Percentiles rank a stretch among this genome's conserved stretches.
Conservation (phyloP, 2,797 vertebrate genomes). For the Lacerta bilineata region DNA sequence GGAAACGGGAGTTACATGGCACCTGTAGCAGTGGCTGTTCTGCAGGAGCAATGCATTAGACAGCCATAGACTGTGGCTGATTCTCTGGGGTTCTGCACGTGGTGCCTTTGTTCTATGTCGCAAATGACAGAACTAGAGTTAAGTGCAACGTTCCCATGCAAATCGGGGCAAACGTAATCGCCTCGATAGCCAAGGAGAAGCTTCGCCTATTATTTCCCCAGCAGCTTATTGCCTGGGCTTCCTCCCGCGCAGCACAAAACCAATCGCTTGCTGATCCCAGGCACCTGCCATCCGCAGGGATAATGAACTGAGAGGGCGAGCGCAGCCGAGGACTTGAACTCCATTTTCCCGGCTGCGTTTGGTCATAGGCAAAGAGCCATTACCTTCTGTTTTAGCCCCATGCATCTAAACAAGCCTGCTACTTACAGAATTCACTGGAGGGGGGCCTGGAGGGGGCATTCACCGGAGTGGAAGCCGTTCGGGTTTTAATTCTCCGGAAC, state of each 20-base stretch:
- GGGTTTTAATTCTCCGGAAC: slow-evolving; percentile 98
- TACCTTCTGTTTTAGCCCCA: slow-evolving; percentile 34
- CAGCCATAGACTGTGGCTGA: not conserved
- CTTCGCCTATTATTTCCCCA: slow-evolving; percentile 17
- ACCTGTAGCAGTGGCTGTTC: too few relatives aligned
- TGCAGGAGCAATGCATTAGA: too few relatives aligned
- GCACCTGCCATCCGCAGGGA: slow-evolving; percentile 29
- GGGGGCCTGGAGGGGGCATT: slow-evolving; percentile 97
- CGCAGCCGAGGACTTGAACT: slow-evolving; percentile 39
- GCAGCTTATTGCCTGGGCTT: not conserved
- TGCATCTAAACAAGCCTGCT: slow-evolving; percentile 46
- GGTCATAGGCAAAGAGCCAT: slow-evolving; percentile 3
- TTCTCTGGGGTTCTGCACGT: too few relatives aligned
- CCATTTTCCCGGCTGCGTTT: slow-evolving; percentile 43
- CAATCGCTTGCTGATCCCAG: slow-evolving; percentile 56
- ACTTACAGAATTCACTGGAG: slow-evolving; percentile 98
- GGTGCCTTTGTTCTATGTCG: not conserved
- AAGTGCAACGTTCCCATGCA: slow-evolving; percentile 6
- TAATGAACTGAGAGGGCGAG: not conserved
- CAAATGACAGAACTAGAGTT: not conserved
- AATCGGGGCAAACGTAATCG: not conserved
- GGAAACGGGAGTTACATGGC: too few relatives aligned
- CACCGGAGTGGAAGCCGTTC: slow-evolving; percentile 96
- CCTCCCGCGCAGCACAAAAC: not conserved
- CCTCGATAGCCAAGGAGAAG: not conserved